Base-by-base conservation (phyloP, 1,140 invertebrate genomes). In the Panulirus ornatus region DNA sequence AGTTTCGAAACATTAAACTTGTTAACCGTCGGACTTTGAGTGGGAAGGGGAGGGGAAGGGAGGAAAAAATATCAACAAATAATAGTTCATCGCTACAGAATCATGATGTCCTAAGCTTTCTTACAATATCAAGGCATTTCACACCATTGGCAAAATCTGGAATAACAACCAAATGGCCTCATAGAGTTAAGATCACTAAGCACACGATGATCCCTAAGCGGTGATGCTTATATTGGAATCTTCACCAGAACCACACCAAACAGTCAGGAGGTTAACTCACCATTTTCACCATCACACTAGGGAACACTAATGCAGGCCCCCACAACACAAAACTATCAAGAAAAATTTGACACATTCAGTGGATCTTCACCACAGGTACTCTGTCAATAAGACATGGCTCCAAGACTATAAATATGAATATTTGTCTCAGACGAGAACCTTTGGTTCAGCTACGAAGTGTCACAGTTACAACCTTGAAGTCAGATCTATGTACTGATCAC, bases 241-340 rank as follows among this genome's bases (percentile, higher is more conserved):
- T 84, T 79, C 85, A 78, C 54, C 79, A 89, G 63, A 89, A 83
- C 87, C 87, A 89, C 87, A 83, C 87, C 79, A 89, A 89, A 89
- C 66, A 79, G 40, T 85, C 42, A 66, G 40, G 75, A 88, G 85
- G 75, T 79, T 70, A 66, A 79, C n/a, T 70, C 44, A 42, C 51
- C 16, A 79, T 79, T 85, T 44, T 85, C n/a, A 36, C 70, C 38
- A 66, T 42, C 36, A 79, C 76, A 88, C 85, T 88, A 70, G 85
- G 51, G 85, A 79, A 38, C 75, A 63, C 85, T 87, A 87, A 79
- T 78, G 71, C 71, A 87, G 66, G 73, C 54, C 40, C 73, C 70
- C 85, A 73, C 66, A 87, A 79, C 73, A 87, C 75, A 87, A 87
- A 79, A 87, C 71, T 76, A 76, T 44, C 34, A 78, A 63, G 76